Evolutionary conservation across 2,888 invertebrate genomes (phyloP), one percentile per base, ranked within the genome.

Genomic region (Myathropa florea): DNA sequence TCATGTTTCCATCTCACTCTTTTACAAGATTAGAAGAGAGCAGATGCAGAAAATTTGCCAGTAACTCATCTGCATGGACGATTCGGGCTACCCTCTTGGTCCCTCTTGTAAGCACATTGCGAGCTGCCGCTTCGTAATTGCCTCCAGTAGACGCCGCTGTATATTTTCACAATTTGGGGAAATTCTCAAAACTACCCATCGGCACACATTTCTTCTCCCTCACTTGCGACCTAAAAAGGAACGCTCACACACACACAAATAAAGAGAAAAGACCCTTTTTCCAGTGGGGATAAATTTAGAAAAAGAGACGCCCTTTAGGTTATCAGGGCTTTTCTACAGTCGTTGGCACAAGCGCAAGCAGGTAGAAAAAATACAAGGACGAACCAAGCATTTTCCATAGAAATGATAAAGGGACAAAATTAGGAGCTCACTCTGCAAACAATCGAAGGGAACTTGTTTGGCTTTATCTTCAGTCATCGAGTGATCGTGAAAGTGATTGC

Each of bases 401-500:
- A 33, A 46, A 59, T 33, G 63, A 63, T 61, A 70, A 78, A 79
- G 60, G 79, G 75, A 80, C 70, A 14, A 64, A 67, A 39, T 30
- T 64, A 46, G 36, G 63, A 71, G 46, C 60, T 65, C 79, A 79
- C 33, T 33, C 64, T 75, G 71, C 76, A 72, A 76, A 77, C 61
- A 60, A 71, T 80, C 80, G 60, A 12, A 7, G 26, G 7, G 55
- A 67, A 76, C 80, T 78, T 80, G 80, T 80, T 80, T 68, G 55
- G 28, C 53, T 57, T 64, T 68, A 36, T 57, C 53, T 65, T 30
- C 67, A 84, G 84, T 84, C 84, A 76, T 63, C 18, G 30, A 64
- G 39, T 53, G 85, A 82, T 85, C 82, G 85, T 82, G 82, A 82
- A 73, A 77, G 85, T 82, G 82, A 72, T 82, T 70, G 57, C 59